Base-by-base conservation (phyloP, 2,888 invertebrate genomes). In the Unio delphinus region DNA sequence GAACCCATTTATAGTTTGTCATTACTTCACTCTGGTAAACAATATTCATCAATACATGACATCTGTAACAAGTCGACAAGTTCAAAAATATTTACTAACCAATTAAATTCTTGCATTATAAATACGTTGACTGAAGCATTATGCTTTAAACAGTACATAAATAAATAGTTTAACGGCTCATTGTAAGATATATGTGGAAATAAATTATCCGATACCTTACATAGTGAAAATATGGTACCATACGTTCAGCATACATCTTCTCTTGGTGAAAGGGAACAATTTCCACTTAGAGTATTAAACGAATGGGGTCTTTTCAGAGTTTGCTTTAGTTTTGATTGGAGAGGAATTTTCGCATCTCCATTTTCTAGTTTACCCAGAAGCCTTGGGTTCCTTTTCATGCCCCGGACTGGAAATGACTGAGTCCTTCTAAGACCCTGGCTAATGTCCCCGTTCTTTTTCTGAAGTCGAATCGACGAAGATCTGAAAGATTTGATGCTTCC, bases 401-500 rank as follows among this genome's bases (percentile, higher is more conserved):
- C 73, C 54, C 77, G 73, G 15, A 71, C 74, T 59, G 75, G 73
- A 68, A 77, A 73, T 74, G 71, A 75, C 72, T 77, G 77, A 71
- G 73, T 76, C 70, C 68, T 70, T 69, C 70, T 61, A 45, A 75
- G 73, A 62, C 59, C 63, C 30, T 67, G 62, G 0, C 65, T 58
- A n/a, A 34, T 56, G 1, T 73, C 73, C 26, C 74, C 74, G 63
- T 69, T 72, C 65, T 67, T 58, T 57, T 58, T 64, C 56, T 71
- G 65, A 45, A 68, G 54, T 59, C 55, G 45, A 64, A 80, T 79
- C 30, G 80, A 80, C 17, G 79, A 67, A 0, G 80, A 78, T 59
- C 79, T 62, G 56, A 77, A 73, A 23, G 79, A 79, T 69, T 76
- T 79, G 17, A 81, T 70, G 67, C 86, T 87, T 59, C 83, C 82